These are phyloP conservation scores for Litoditis marina DNA, from an alignment of 2,888 invertebrate genomes.

Conservation along the genomic window DNA sequence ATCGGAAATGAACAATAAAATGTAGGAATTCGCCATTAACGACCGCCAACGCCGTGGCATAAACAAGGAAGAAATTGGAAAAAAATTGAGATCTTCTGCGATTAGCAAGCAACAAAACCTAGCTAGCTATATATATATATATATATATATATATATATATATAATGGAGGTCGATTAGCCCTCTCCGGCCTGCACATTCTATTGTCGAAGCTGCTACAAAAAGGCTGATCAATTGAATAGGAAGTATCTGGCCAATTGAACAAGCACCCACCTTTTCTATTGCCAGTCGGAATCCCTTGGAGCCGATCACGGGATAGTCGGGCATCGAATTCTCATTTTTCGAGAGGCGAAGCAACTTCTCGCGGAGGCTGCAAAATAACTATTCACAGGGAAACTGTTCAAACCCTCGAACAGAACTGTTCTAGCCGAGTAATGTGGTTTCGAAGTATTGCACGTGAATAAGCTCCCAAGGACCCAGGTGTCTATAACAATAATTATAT, in stretches of 20 bases:
- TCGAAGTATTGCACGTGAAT: no score
- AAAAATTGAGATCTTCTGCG: neutral
- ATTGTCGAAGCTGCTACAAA: no score
- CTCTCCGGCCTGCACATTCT: no score
- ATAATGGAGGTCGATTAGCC: no score
- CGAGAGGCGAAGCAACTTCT: conserved; percentile 4
- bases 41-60: neutral
- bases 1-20: neutral
- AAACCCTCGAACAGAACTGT: no score
- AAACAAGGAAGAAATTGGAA: neutral
- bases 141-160: no score
- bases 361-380: neutral
- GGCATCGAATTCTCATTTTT: conserved; percentile 3
- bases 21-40: neutral
- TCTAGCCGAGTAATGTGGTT: no score
- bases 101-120: neutral
- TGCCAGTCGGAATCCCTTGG: conserved; percentile 20
- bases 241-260: neutral
- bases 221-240: no score
- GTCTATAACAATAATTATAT: no score
- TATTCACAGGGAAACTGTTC: no score
- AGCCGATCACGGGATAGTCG: conserved; percentile 5
- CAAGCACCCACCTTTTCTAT: conserved; percentile 2
- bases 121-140: neutral
- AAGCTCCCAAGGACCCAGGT: no score